A percentile compares a stretch with the other conserved stretches of the same genome.
These are phyloP conservation scores for Agrochola litura DNA, from an alignment of 2,888 invertebrate species.

Conservation along the genomic window DNA sequence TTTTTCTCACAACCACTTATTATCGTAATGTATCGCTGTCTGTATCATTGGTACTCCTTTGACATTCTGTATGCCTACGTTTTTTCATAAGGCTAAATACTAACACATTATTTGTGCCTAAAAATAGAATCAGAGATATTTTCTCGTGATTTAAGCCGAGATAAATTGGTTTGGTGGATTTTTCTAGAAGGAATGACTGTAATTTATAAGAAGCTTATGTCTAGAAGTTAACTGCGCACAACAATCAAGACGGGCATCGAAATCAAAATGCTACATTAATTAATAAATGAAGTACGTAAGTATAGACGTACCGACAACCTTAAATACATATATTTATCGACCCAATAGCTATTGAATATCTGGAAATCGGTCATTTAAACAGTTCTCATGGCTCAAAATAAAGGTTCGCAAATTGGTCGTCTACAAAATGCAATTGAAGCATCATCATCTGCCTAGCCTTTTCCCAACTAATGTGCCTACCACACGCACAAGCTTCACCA, in stretches of 20 bases:
- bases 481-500: too few relatives aligned
- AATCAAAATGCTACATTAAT: background rate
- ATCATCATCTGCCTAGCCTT: too few relatives aligned
- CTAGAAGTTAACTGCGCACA: background rate
- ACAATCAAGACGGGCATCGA: background rate
- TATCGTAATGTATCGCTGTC: conserved; percentile 30
- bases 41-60: conserved; percentile 34
- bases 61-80: conserved; percentile 27
- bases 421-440: too few relatives aligned
- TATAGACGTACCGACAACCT: background rate
- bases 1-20: conserved; percentile 46
- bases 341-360: background rate
- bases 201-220: conserved; percentile 10
- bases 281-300: background rate
- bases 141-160: background rate
- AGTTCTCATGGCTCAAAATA: background rate
- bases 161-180: background rate
- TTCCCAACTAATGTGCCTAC: too few relatives aligned
- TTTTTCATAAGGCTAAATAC: conserved; percentile 15
- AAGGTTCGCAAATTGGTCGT: too few relatives aligned
- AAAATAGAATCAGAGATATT: conserved; percentile 18
- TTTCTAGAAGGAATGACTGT: background rate
- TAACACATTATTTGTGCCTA: conserved; percentile 1
- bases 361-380: too few relatives aligned
- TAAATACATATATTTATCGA: background rate